Evolutionary conservation across 2,113 vertebrate genomes (phyloP), one percentile per base, ranked within the genome.

Genomic region (Leucoraja erinaceus): DNA sequence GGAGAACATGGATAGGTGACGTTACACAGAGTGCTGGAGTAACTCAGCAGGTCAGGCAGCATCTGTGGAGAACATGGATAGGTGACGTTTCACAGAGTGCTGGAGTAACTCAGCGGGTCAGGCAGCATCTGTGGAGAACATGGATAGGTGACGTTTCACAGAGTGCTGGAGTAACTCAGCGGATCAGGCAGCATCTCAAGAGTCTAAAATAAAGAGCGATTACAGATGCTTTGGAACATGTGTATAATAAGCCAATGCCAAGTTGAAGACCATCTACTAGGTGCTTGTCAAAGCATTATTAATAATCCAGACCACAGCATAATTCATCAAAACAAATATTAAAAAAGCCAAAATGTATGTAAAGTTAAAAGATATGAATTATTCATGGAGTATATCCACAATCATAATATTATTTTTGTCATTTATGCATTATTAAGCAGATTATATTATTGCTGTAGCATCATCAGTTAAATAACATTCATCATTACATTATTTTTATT

Each of bases 381-480:
- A 91, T 91, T 91, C 90, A 91, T 74, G 38, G 66, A 91, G 31
- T 72, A 70, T 91, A 91, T 91, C 54, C 90, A 91, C 90, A 72
- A 91, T 54, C 66, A 91, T 72, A 88, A 88, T 88, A 74, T 91
- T 72, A 91, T 91, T 91, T 90, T 91, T 91, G 68, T 91, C 90
- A 72, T 91, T 54, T 68, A 91, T 91, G 90, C 90, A 91, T 91
- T 91, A 91, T 91, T 91, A 91, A 91, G n/a, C 47, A 72, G 33
- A 70, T 72, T 54, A 70, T 91, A 72, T 91, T 84, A 84, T 84
- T 91, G 72, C 90, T 91, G 90, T 74, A 74, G 38, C 68, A 72
- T 91, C 66, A 54, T 91, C 68, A 74, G 90, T 91, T 91, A 91
- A 91, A 91, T 90, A 91, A 91, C 90, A 91, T 91, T 91, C 72